phyloP scores from a whole-genome alignment of 2,113 vertebrate species.

The Smithornis capensis region DNA sequence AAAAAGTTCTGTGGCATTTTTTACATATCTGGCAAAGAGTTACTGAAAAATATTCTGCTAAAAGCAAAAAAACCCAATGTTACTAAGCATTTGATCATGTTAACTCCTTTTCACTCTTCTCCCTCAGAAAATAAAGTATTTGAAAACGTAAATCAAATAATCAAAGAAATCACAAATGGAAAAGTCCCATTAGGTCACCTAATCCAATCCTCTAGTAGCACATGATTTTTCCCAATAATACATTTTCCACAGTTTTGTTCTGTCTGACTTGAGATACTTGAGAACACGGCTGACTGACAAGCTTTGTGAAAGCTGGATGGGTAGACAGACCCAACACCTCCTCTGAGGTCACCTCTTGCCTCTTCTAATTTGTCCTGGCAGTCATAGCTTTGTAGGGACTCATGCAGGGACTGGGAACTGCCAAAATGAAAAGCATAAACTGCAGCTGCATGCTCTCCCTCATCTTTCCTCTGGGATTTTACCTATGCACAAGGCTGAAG shows the following conservation, averaged over 20 bases:
- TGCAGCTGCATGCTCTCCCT: not conserved
- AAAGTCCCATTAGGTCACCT: constrained; percentile 35
- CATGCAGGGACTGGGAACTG: not conserved
- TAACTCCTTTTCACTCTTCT: constrained; percentile 21
- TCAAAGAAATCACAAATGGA: constrained; percentile 30
- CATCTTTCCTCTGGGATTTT: not conserved
- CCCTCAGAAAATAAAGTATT: constrained; percentile 5
- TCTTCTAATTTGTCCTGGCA: not conserved
- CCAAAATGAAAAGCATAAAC: not conserved
- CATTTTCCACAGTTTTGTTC: not conserved
- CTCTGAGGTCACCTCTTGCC: not conserved
- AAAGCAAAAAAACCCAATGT: constrained; percentile 25
- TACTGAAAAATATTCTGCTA: constrained; percentile 45
- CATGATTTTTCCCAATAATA: not conserved
- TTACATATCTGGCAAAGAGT: constrained; percentile 32
- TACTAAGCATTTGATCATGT: constrained; percentile 26
- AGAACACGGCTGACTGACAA: not conserved
- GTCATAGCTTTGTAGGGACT: not conserved
- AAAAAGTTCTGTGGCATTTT: constrained; percentile 22
- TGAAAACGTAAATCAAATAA: constrained; percentile 44
- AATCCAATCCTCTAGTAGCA: constrained; percentile 6
- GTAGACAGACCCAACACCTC: not conserved
- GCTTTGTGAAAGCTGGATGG: not conserved
- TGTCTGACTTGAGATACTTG: not conserved
- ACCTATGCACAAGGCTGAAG: not conserved